These are phyloP conservation scores for Sepiola atlantica DNA, from an alignment of 2,888 invertebrate genomes.

Conservation along the genomic window DNA sequence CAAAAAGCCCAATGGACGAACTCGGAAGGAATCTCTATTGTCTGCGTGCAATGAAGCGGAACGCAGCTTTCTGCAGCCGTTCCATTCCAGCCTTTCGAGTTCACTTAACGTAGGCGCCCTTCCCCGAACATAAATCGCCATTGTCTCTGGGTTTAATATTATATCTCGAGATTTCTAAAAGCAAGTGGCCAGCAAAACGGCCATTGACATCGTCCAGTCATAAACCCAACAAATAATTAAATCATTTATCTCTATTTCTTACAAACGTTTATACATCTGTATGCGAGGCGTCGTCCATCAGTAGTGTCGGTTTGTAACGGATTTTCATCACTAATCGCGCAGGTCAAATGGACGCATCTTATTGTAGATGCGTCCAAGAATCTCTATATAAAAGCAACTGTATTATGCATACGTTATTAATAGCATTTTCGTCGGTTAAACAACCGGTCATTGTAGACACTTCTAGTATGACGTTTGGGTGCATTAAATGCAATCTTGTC, in stretches of 20 bases:
- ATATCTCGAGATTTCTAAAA: neutral
- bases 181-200: neutral
- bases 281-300: too few species aligned
- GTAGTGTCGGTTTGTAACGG: too few species aligned
- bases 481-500: too few species aligned
- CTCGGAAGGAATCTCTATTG: neutral
- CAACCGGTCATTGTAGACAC: too few species aligned
- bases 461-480: too few species aligned
- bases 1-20: neutral
- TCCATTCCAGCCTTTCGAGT: neutral
- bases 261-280: neutral
- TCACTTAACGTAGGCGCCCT: neutral
- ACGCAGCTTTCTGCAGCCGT: neutral
- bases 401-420: too few species aligned
- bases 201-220: neutral
- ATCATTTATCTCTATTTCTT: neutral
- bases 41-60: neutral
- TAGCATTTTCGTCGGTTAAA: too few species aligned
- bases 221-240: neutral
- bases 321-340: too few species aligned
- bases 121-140: neutral
- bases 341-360: too few species aligned
- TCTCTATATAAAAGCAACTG: too few species aligned
- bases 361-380: too few species aligned
- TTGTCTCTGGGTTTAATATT: neutral